phyloP scores from a whole-genome alignment of 1,140 invertebrate species.

The Apis laboriosa region DNA sequence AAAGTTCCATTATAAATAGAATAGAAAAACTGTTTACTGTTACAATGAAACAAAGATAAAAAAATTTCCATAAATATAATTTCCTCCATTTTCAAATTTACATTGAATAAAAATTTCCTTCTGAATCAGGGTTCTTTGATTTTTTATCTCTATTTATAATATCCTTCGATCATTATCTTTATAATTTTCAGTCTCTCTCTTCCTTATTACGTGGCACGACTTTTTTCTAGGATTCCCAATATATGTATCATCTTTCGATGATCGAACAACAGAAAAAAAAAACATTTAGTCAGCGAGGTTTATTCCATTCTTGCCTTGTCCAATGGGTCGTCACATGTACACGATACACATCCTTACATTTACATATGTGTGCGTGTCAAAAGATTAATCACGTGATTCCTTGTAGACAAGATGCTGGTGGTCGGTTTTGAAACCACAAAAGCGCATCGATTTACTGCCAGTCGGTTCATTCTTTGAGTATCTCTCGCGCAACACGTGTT shows the following conservation, averaged over 20 bases:
- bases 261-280: constrained; percentile 10
- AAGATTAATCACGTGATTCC: constrained; percentile 51
- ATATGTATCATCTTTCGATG: constrained; percentile 12
- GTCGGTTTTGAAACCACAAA: constrained; percentile 53
- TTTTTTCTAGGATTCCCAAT: background rate
- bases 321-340: background rate
- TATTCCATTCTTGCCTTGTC: constrained; percentile 6
- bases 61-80: background rate
- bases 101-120: background rate
- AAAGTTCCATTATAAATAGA: background rate
- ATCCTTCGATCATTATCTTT: background rate
- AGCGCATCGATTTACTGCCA: constrained; percentile 40
- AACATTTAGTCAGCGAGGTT: constrained; percentile 11
- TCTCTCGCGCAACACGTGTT: constrained; percentile 26
- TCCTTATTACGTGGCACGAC: background rate
- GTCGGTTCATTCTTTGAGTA: constrained; percentile 43
- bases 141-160: background rate
- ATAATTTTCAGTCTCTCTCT: background rate
- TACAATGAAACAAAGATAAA: background rate
- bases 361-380: background rate
- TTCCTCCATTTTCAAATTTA: background rate
- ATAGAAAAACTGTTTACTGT: background rate
- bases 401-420: constrained; percentile 47
- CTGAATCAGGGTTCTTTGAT: constrained; percentile 21
- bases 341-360: background rate